These are phyloP conservation scores for Todus mexicanus DNA, from an alignment of 2,797 vertebrate genomes.

Conservation along the genomic window DNA sequence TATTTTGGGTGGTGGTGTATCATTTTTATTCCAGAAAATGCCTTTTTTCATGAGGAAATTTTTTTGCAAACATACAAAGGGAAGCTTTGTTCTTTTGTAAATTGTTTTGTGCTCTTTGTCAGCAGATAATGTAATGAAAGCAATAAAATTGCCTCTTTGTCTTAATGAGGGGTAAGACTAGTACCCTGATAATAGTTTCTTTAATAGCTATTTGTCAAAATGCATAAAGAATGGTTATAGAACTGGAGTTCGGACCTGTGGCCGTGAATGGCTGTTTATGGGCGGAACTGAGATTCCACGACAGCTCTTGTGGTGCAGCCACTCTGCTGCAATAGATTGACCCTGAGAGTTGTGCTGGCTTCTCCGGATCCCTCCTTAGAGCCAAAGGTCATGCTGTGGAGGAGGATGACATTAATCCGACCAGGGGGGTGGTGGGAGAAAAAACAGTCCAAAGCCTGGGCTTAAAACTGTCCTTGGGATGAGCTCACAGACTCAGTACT, in stretches of 20 bases:
- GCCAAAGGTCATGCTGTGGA: background rate
- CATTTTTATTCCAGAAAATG: background rate
- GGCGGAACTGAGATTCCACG: background rate
- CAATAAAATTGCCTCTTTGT: background rate
- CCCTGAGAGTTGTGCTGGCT: fast-evolving
- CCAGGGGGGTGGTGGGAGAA: background rate
- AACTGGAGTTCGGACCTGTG: background rate
- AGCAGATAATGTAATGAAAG: background rate
- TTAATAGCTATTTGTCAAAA: background rate
- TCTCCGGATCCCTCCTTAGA: background rate
- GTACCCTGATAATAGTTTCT: background rate
- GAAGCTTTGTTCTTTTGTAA: background rate
- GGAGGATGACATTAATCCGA: background rate
- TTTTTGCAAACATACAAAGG: background rate
- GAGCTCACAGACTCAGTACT: background rate
- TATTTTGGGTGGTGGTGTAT: background rate
- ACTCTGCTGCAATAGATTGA: background rate
- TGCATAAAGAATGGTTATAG: background rate
- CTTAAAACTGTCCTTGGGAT: background rate
- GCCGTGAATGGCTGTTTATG: background rate
- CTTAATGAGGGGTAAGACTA: background rate
- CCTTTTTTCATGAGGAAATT: background rate
- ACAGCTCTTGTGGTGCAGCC: background rate
- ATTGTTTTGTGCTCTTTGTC: background rate
- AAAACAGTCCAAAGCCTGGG: background rate